Evolutionary conservation across 2,113 vertebrate genomes (phyloP), one percentile per base, ranked within the genome.

Genomic region (Melierax canorus): DNA sequence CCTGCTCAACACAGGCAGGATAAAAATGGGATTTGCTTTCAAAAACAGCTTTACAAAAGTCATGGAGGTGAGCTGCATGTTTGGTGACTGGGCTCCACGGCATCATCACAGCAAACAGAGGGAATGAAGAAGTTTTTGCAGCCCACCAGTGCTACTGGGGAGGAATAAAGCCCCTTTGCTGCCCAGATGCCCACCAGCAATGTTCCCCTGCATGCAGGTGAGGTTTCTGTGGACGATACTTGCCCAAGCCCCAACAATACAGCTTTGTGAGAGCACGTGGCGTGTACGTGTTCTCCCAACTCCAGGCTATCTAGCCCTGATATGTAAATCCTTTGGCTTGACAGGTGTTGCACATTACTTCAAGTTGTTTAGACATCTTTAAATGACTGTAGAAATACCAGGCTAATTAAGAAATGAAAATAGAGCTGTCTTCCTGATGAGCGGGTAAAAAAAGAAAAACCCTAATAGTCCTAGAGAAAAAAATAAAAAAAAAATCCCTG

Each of bases 381-480:
- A 91, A 71, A 88, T 56, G 55, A 60, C 27, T 81, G 76, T 59
- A 79, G 39, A 92, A 93, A 91, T 84, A 63, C 27, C 43, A 12
- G 48, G 29, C 32, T 91, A 90, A 92, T 55, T 89, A 75, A 56
- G 48, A 89, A 94, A 84, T 53, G 0, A 88, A 89, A 71, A 90
- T 13, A 62, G 64, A 93, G 4, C 45, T 66, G 26, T 72, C 87
- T 82, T 64, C 51, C 46, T 75, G 48, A 85, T 50, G 36, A 82
- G 58, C n/a, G 41, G 68, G 26, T 1, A 8, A 73, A 63, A 55
- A 78, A 71, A 51, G 7, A 34, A 83, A 73, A 83, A 22, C 1
- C 6, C 16, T 63, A 77, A 53, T 18, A 76, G 43, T 18, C 29
- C 24, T 50, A 76, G 60, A 36, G 8, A 32, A 8, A 16, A 16